Evolutionary conservation across 1,140 invertebrate genomes (phyloP).

Genomic region (Plodia interpunctella): DNA sequence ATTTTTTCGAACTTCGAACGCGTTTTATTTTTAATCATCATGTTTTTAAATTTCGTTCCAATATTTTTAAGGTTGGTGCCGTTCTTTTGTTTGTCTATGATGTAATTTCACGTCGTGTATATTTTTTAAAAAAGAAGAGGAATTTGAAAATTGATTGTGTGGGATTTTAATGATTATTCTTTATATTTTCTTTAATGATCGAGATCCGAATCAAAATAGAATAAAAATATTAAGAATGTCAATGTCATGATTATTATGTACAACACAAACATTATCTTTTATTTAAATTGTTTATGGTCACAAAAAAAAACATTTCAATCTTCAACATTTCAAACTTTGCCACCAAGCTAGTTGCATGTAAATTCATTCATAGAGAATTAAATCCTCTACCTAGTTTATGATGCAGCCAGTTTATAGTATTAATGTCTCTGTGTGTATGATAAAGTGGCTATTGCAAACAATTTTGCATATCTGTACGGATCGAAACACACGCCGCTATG

Average conservation of each 20-base stretch:
- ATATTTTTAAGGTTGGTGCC: not conserved
- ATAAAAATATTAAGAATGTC: too few relatives aligned
- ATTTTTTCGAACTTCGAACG: slow-evolving; percentile 24
- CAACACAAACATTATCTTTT: too few relatives aligned
- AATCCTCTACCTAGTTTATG: not conserved
- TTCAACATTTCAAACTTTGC: not conserved
- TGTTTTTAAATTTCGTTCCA: not conserved
- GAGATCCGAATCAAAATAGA: too few relatives aligned
- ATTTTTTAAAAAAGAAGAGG: too few relatives aligned
- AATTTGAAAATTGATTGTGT: too few relatives aligned
- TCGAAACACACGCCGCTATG: not conserved
- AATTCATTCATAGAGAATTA: not conserved
- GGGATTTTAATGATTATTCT: too few relatives aligned
- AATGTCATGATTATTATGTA: too few relatives aligned
- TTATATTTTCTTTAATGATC: too few relatives aligned
- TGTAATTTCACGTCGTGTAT: too few relatives aligned
- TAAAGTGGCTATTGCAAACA: slow-evolving; percentile 5
- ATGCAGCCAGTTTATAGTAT: not conserved
- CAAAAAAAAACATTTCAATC: not conserved
- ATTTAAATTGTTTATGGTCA: too few relatives aligned
- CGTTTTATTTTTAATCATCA: not conserved
- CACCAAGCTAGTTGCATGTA: not conserved
- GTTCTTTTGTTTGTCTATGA: too few relatives aligned
- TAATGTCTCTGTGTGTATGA: slow-evolving; percentile 11
- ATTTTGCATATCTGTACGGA: slow-evolving; percentile 8